Evolutionary conservation across 2,888 invertebrate genomes (phyloP), one percentile per base, ranked within the genome.

Genomic region (Drosophila formosana): DNA sequence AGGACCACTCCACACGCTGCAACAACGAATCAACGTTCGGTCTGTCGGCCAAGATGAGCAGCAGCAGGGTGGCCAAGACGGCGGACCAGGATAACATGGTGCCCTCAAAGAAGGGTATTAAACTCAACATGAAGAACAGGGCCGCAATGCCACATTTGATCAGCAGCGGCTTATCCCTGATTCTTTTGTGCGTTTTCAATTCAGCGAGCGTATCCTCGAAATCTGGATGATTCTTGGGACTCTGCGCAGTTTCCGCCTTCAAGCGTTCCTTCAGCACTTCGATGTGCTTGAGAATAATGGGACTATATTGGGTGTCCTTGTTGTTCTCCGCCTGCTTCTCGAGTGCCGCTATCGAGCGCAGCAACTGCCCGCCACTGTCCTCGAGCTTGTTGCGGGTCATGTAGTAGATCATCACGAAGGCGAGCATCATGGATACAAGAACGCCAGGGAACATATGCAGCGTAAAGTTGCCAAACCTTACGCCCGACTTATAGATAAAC

Each of bases 381-480:
- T 28, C 11, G 3, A 62, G 18, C 4, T 46, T 46, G 11, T 30
- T 11, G 0, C 56, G 56, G 0, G 46, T 45, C 39, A 62, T 39
- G 6, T 9, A 47, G 45, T 46, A 62, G n/a, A 46, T 26, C 34
- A 62, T n/a, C 1, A 62, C 3, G 23, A 62, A 55, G 18, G 37
- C 13, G 3, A 47, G 4, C 2, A 46, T 6, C 56, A 55, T 41
- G 4, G 46, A n/a, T 1, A 55, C 1, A 1, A 47, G 0, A 1
- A 62, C 56, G 4, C 62, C 55, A 1, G 56, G 56, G 7, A 55
- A 11, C 28, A 62, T 47, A 23, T 55, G 47, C 3, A 32, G 4
- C 13, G 25, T 32, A 7, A 62, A 62, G 1, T 37, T 11, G 7
- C 28, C 7, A 5, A 55, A 56, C 13, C 11, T 11, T 3, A 39